These are phyloP conservation scores for Ariopsis seemanni DNA, from an alignment of 2,113 vertebrate genomes.

Conservation along the genomic window DNA sequence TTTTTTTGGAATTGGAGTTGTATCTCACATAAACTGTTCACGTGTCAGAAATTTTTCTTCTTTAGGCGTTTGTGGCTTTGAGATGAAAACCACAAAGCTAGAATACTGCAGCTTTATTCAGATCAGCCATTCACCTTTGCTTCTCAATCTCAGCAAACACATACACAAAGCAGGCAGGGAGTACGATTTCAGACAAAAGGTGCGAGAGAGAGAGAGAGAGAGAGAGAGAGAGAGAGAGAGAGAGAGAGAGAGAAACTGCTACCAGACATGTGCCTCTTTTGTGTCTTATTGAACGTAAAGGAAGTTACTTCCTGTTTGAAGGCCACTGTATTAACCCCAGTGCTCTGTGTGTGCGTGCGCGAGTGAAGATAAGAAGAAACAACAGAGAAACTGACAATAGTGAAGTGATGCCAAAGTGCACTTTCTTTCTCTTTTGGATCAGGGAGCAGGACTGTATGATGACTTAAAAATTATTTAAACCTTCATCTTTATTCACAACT, in stretches of 20 bases:
- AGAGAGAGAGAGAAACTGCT: conserved; percentile 24
- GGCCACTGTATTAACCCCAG: neutral
- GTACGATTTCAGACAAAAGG: neutral
- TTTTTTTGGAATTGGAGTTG: too few relatives aligned
- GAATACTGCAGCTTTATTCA: neutral
- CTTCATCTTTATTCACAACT: too few relatives aligned
- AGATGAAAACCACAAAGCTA: neutral
- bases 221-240: conserved; percentile 20
- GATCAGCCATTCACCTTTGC: neutral
- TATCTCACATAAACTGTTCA: neutral
- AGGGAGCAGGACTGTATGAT: neutral
- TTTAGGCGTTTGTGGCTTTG: neutral
- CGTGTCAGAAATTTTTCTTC: neutral
- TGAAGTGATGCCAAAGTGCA: conserved; percentile 5
- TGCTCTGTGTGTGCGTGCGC: neutral
- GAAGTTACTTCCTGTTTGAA: conserved; percentile 57
- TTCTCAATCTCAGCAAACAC: conserved; percentile 58
- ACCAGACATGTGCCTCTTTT: conserved; percentile 59
- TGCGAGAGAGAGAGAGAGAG: conserved; percentile 31
- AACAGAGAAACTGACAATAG: conserved; percentile 7
- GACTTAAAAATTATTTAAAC: too few relatives aligned
- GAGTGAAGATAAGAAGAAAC: conserved; percentile 14
- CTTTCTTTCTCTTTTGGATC: neutral
- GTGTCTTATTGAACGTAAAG: conserved; percentile 47
- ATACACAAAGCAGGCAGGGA: conserved; percentile 31